phyloP scores from a whole-genome alignment of 2,113 vertebrate genomes.

The Poecile atricapillus region DNA sequence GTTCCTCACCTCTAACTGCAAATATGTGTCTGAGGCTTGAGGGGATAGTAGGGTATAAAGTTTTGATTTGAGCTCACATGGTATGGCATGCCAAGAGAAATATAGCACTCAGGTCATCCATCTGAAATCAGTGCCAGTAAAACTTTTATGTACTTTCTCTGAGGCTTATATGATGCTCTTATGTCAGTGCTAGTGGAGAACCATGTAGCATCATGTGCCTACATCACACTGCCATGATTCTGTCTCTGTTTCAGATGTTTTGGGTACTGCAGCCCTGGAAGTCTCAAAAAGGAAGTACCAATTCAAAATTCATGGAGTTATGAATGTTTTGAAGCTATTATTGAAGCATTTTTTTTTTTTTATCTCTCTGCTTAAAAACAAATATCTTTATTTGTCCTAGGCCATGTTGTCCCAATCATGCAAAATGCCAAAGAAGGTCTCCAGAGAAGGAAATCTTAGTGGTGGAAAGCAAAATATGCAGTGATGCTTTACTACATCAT shows the following conservation, averaged over 20 bases:
- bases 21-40: background rate
- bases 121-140: background rate
- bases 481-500: background rate
- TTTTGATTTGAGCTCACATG: background rate
- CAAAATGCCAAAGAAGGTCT: background rate
- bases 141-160: background rate
- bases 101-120: background rate
- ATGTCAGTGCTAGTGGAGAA: background rate
- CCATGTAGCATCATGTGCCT: background rate
- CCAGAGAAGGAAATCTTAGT: background rate
- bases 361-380: background rate
- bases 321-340: background rate
- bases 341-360: background rate
- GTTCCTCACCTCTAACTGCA: background rate
- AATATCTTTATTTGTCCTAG: background rate
- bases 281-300: background rate
- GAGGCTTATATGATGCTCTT: background rate
- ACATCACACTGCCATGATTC: background rate
- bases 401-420: fast-evolving
- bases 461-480: background rate
- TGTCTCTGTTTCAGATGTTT: background rate
- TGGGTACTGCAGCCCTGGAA: background rate
- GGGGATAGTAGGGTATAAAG: background rate
- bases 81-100: background rate
- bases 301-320: background rate